A percentile compares a stretch with the other conserved stretches of the same genome.
Conservation (phyloP, 2,797 vertebrate species). For the Gobionotothen gibberifrons region DNA sequence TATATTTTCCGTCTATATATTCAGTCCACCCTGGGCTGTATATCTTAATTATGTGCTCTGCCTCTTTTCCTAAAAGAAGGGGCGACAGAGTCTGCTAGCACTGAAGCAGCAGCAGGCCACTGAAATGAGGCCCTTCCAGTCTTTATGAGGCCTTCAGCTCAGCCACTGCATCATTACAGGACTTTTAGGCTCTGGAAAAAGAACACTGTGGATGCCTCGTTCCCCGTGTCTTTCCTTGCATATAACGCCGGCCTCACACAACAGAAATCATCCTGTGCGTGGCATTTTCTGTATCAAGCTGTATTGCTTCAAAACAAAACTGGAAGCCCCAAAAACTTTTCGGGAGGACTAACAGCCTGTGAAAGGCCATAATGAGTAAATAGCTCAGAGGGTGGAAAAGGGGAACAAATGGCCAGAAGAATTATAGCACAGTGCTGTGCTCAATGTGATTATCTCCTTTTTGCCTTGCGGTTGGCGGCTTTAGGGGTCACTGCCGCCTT, state of each 20-base stretch:
- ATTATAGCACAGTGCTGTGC: conserved; percentile 64
- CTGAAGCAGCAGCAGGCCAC: conserved; percentile 70
- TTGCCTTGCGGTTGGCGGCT: conserved; percentile 68
- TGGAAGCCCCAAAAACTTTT: conserved; percentile 46
- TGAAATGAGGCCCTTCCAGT: conserved; percentile 80
- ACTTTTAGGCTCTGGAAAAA: conserved; percentile 68
- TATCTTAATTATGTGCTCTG: conserved; percentile 86
- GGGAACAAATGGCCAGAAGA: conserved; percentile 61
- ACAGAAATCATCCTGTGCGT: conserved; percentile 45
- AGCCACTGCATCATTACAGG: conserved; percentile 78
- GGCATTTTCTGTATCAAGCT: conserved; percentile 36
- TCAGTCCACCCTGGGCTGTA: conserved; percentile 77
- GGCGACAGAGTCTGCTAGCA: conserved; percentile 56
- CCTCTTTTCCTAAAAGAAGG: conserved; percentile 76
- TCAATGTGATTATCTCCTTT: conserved; percentile 78
- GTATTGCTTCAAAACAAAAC: conserved; percentile 45
- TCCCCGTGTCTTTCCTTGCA: conserved; percentile 48
- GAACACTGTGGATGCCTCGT: conserved; percentile 49
- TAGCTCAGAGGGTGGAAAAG: conserved; percentile 52
- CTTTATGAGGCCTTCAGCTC: conserved; percentile 76
- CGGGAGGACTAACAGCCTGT: conserved; percentile 50
- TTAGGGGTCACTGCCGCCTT: conserved; percentile 74
- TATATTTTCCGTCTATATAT: conserved; percentile 87
- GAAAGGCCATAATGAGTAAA: conserved; percentile 64
- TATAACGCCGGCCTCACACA: conserved; percentile 30